Evolutionary conservation across 2,797 vertebrate genomes (phyloP).

Genomic region (Rhinoraja longicauda): DNA sequence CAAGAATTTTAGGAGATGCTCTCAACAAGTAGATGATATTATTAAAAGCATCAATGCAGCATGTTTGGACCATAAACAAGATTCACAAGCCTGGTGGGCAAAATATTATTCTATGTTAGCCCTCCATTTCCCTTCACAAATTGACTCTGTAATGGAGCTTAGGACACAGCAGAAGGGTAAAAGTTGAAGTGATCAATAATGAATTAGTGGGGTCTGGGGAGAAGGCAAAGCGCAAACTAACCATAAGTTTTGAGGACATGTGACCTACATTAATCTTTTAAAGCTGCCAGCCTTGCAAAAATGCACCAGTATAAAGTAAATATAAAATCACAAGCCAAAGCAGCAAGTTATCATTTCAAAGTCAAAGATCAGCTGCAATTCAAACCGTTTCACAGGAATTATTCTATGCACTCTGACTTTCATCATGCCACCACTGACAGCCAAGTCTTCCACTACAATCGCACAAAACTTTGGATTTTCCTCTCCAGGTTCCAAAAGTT

Average conservation of each 20-base stretch:
- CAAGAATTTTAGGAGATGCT: not conserved
- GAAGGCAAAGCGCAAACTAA: not conserved
- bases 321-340: not conserved
- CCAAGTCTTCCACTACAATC: not conserved
- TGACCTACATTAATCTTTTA: not conserved
- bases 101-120: not conserved
- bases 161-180: not conserved
- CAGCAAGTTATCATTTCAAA: not conserved
- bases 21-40: not conserved
- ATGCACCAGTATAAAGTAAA: not conserved
- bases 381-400: not conserved
- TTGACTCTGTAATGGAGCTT: not conserved
- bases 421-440: not conserved
- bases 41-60: conserved; percentile 28
- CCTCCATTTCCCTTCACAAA: not conserved
- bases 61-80: conserved; percentile 26
- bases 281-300: not conserved
- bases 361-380: not conserved
- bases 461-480: not conserved
- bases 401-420: not conserved
- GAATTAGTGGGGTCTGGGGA: not conserved
- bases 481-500: not conserved
- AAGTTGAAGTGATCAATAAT: conserved; percentile 11
- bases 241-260: not conserved
- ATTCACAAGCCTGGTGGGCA: conserved; percentile 32